Evolutionary conservation across 2,888 invertebrate species (phyloP).

Genomic region (Diachrysia chrysitis): DNA sequence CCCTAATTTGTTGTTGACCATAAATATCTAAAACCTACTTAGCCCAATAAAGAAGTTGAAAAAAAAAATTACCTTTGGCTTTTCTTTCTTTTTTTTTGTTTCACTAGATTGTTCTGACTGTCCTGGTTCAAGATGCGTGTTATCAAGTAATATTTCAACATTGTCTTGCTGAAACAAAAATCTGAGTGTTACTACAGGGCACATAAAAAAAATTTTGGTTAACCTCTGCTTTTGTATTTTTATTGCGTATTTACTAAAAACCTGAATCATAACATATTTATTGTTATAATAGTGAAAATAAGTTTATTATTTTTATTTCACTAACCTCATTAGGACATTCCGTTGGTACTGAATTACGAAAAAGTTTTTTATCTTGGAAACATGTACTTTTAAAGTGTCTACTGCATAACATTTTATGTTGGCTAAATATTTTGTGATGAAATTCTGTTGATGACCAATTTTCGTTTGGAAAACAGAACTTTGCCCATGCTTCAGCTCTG

Average conservation of each 20-base stretch:
- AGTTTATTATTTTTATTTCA: not conserved
- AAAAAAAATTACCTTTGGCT: not conserved
- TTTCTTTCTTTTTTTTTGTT: not conserved
- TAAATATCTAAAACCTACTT: no score
- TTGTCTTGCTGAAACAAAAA: not conserved
- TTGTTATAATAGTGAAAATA: no score
- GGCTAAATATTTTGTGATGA: not conserved
- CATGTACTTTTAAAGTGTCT: slow-evolving; percentile 1
- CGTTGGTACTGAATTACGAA: not conserved
- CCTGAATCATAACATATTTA: no score
- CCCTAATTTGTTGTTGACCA: no score
- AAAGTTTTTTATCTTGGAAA: not conserved
- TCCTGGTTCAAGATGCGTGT: not conserved
- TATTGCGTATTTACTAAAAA: no score
- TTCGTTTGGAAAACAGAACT: not conserved
- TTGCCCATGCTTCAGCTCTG: not conserved
- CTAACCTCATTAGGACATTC: not conserved
- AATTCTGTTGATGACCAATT: not conserved
- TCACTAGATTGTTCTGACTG: not conserved
- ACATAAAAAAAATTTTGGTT: no score
- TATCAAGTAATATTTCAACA: not conserved
- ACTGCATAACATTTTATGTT: not conserved
- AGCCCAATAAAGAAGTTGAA: no score
- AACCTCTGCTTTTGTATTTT: no score
- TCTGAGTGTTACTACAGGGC: no score